These are phyloP conservation scores for Eptatretus burgeri DNA, from an alignment of 2,113 vertebrate species.

Conservation along the genomic window DNA sequence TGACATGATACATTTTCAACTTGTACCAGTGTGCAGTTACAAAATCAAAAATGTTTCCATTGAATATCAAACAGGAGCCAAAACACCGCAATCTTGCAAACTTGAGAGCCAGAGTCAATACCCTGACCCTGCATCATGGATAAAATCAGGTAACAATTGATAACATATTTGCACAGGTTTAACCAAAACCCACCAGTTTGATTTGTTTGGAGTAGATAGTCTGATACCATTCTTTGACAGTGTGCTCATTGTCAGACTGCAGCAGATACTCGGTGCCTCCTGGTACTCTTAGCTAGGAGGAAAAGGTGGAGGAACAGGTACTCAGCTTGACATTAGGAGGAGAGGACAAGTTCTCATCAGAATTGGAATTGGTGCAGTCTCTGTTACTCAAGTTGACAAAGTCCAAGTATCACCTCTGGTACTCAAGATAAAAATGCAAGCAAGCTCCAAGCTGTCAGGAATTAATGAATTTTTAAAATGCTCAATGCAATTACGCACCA, in stretches of 20 bases:
- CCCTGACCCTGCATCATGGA: too few species aligned
- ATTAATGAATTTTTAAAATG: background rate
- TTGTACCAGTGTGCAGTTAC: too few species aligned
- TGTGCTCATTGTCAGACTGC: constrained; percentile 6
- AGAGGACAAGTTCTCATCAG: background rate
- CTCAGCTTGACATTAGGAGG: background rate
- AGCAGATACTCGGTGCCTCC: constrained; percentile 1
- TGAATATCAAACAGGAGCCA: too few species aligned
- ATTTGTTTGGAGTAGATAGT: background rate
- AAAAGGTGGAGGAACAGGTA: background rate
- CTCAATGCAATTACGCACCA: background rate
- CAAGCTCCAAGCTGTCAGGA: background rate
- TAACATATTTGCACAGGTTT: too few species aligned
- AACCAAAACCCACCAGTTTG: background rate
- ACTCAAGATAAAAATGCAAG: background rate
- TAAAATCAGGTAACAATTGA: too few species aligned
- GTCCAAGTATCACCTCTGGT: background rate
- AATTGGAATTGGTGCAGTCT: background rate
- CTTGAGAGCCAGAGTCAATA: too few species aligned
- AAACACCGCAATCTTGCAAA: too few species aligned
- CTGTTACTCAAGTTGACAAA: background rate
- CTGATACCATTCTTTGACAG: constrained; percentile 2
- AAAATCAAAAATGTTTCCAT: too few species aligned
- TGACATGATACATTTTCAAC: too few species aligned
- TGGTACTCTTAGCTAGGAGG: constrained; percentile 1